Evolutionary conservation across 2,888 invertebrate genomes (phyloP).

Genomic region (Odontothrips loti): DNA sequence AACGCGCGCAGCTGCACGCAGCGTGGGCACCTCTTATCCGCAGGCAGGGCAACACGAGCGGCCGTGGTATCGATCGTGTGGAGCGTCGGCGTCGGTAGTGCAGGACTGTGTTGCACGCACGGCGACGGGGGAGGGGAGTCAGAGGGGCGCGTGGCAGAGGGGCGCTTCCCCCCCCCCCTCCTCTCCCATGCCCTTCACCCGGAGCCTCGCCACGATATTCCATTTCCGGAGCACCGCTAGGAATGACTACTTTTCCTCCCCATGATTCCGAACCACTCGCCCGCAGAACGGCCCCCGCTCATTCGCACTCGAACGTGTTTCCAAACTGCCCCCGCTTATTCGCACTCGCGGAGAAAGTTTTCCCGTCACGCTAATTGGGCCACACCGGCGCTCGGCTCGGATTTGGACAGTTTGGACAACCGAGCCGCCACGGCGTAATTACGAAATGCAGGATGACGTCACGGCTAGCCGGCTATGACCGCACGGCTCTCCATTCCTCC

Average conservation of each 20-base stretch:
- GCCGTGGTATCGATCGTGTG: too few species aligned
- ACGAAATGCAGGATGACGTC: too few species aligned
- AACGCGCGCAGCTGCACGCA: too few species aligned
- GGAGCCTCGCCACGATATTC: background rate
- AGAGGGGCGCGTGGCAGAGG: background rate
- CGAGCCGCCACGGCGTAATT: background rate
- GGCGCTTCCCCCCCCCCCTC: background rate
- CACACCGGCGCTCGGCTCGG: too few species aligned
- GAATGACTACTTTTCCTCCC: background rate
- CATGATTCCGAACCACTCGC: background rate
- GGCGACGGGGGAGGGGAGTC: background rate
- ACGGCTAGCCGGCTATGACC: too few species aligned
- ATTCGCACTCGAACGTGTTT: background rate
- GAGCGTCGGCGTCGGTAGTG: background rate
- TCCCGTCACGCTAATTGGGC: too few species aligned
- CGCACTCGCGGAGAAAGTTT: too few species aligned
- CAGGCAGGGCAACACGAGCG: too few species aligned
- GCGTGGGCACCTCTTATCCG: too few species aligned
- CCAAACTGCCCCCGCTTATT: background rate
- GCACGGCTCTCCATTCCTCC: too few species aligned
- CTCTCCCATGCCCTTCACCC: background rate
- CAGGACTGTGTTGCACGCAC: background rate
- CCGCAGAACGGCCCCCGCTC: too few species aligned
- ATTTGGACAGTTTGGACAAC: background rate
- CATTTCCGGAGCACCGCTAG: background rate